Evolutionary conservation across 2,797 vertebrate species (phyloP).

Genomic region (Clamator glandarius): DNA sequence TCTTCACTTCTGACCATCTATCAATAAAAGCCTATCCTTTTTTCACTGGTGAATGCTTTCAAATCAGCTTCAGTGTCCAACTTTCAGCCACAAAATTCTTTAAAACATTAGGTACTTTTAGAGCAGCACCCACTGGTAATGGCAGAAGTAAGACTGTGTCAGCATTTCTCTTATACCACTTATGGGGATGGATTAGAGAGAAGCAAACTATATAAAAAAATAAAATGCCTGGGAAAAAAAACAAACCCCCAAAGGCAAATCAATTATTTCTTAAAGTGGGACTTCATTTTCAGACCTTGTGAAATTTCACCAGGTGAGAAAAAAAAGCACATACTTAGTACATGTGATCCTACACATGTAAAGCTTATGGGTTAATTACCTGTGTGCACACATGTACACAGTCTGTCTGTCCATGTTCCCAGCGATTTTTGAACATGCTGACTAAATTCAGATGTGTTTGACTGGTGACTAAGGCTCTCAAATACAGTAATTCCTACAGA

Average conservation of each 20-base stretch:
- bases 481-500: neutral
- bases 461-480: neutral
- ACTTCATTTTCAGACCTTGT: constrained; percentile 13
- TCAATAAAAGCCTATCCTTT: constrained; percentile 64
- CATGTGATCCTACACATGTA: neutral
- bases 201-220: constrained; percentile 7
- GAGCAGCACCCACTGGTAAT: neutral
- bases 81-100: constrained; percentile 50
- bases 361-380: neutral
- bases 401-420: neutral
- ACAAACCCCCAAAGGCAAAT: neutral
- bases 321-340: neutral
- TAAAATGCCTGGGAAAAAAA: neutral
- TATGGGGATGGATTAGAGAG: neutral
- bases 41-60: constrained; percentile 68
- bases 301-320: neutral
- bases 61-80: constrained; percentile 53
- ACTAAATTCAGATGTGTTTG: neutral
- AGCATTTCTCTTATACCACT: neutral
- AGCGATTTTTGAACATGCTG: neutral
- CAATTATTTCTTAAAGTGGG: neutral
- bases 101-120: constrained; percentile 57
- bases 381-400: neutral
- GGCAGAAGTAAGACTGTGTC: constrained; percentile 22
- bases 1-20: constrained; percentile 63